phyloP scores from a whole-genome alignment of 92 coral and sea anemone genomes.

The Diadumene lineata region DNA sequence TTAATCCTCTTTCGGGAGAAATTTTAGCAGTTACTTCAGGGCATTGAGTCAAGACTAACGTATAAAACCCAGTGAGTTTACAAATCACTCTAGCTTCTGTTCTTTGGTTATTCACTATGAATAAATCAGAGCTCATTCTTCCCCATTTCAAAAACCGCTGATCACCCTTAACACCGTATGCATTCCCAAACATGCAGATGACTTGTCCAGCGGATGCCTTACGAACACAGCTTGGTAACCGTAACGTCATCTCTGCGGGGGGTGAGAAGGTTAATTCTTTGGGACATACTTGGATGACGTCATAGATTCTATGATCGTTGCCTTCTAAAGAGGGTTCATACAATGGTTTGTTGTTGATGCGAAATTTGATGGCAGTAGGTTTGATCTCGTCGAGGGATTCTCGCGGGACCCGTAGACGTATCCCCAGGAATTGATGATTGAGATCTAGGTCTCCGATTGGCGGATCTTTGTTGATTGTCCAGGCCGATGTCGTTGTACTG shows the following conservation, averaged over 20 bases:
- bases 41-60: slow-evolving; percentile 69
- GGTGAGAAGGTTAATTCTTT: slow-evolving; percentile 63
- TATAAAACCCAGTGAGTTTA: slow-evolving; percentile 63
- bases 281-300: slow-evolving; percentile 76
- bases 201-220: slow-evolving; percentile 71
- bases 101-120: slow-evolving; percentile 54
- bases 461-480: slow-evolving; percentile 43
- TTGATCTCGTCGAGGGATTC: slow-evolving; percentile 24
- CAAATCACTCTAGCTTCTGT: slow-evolving; percentile 71
- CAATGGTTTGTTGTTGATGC: slow-evolving; percentile 56
- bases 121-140: slow-evolving; percentile 62
- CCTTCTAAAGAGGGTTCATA: slow-evolving; percentile 79
- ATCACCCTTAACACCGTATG: slow-evolving; percentile 38
- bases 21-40: slow-evolving; percentile 61
- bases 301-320: slow-evolving; percentile 70
- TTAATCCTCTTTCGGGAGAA: slow-evolving; percentile 38
- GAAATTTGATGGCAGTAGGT: slow-evolving; percentile 49
- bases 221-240: slow-evolving; percentile 67
- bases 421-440: slow-evolving; percentile 55
- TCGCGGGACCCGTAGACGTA: slow-evolving; percentile 41
- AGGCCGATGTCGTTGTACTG: slow-evolving; percentile 61
- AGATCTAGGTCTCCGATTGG: slow-evolving; percentile 32
- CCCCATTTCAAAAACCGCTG: slow-evolving; percentile 60
- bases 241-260: slow-evolving; percentile 58
- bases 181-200: slow-evolving; percentile 73